Base-by-base conservation (phyloP, 2,888 invertebrate species). In the Scrobipalpa costella region DNA sequence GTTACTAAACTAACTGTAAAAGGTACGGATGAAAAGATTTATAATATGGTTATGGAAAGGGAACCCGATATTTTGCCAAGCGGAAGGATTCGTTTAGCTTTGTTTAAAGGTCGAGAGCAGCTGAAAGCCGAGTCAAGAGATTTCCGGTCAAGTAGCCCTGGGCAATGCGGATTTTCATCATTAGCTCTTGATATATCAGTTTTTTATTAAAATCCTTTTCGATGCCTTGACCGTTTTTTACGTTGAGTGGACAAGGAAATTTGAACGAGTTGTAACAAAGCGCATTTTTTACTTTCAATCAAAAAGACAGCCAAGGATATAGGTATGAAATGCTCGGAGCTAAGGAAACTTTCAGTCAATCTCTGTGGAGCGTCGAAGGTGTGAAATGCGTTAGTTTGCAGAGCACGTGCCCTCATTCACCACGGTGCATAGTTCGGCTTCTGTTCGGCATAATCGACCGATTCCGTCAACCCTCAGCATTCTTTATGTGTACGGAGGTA, bases 371-470 rank as follows among this genome's bases (percentile, higher is more conserved):
- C 11, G 40, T 7, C 40, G 38, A 8, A 36, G 38, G 57, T 15
- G 38, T 52, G 17, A 71, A 67, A 58, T 67, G 68, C 73, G 71
- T 85, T 83, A 78, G 79, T 79, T 84, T 68, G 73, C 84, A 67
- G 66, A 73, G 75, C 85, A 85, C 85, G 86, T 83, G 11, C 19
- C 13, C 5, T 15, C 11, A 15, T 70, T 73, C 74, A 74, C 79
- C 78, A 78, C 70, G 72, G 74, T 72, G 76, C 72, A 73, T 71
- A 68, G 70, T 71, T 73, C 73, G 72, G 68, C 74, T 68, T 76
- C 33, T 15, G 11, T 8, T 57, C 13, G 27, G 27, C 27, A 27
- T 27, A 27, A 27, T 27, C 27, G 17, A 49, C 17, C 50, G 50
- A 21, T 19, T 17, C 50, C 50, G 21, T 19, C 50, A 21, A 50